Percentiles rank a stretch among this genome's conserved stretches.
These are phyloP conservation scores for Drosophila putrida DNA, from an alignment of 2,888 invertebrate species.

Conservation along the genomic window DNA sequence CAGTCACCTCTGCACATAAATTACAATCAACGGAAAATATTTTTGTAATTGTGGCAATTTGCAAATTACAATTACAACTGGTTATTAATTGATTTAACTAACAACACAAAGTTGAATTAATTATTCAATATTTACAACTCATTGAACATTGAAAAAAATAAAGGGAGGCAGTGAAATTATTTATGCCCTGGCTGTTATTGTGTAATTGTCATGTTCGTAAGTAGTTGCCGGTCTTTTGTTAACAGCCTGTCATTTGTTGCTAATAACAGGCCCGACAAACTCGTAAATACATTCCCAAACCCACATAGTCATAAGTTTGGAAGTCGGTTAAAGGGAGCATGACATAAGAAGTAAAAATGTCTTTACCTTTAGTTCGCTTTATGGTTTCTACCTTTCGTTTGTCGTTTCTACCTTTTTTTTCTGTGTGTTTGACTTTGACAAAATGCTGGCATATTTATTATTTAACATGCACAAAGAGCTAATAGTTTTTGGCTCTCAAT, in stretches of 20 bases:
- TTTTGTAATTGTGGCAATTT: slow-evolving; percentile 38
- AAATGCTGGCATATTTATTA: slow-evolving; percentile 59
- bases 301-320: slow-evolving; percentile 2
- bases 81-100: slow-evolving; percentile 62
- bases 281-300: slow-evolving; percentile 9
- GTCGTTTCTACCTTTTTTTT: slow-evolving; percentile 38
- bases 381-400: slow-evolving; percentile 2
- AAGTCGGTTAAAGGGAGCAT: slow-evolving; percentile 11
- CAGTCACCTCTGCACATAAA: slow-evolving; percentile 25
- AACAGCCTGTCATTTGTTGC: slow-evolving; percentile 49
- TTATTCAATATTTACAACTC: slow-evolving; percentile 45
- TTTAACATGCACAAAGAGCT: slow-evolving; percentile 42
- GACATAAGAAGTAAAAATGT: slow-evolving; percentile 39
- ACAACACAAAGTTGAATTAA: slow-evolving; percentile 49
- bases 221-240: slow-evolving; percentile 55
- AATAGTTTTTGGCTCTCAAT: slow-evolving; percentile 20
- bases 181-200: slow-evolving; percentile 23
- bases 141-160: slow-evolving; percentile 29
- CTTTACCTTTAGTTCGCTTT: slow-evolving; percentile 7
- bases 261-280: slow-evolving; percentile 47
- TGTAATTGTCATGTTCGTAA: slow-evolving; percentile 38
- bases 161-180: slow-evolving; percentile 38
- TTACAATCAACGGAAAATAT: slow-evolving; percentile 42
- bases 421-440: slow-evolving; percentile 72
- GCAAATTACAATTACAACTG: slow-evolving; percentile 46